Conservation (phyloP, 2,113 vertebrate genomes). For the Polypterus bichir region DNA sequence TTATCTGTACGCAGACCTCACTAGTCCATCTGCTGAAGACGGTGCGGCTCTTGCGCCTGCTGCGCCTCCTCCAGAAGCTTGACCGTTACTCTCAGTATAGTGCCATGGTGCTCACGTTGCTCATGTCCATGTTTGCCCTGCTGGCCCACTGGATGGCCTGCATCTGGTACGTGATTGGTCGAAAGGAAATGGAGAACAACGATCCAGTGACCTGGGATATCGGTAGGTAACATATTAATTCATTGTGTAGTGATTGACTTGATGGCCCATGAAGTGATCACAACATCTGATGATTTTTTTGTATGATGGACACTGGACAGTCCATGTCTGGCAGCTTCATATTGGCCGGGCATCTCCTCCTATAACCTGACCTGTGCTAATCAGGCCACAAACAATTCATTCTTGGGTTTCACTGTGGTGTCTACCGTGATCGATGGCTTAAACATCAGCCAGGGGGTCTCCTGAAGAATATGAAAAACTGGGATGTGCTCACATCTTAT, state of each 20-base stretch:
- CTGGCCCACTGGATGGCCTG: conserved; percentile 87
- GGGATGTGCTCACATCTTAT: too few relatives aligned
- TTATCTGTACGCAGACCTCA: conserved; percentile 41
- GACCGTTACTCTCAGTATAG: conserved; percentile 87
- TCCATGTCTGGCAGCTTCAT: not conserved
- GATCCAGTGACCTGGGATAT: conserved; percentile 85
- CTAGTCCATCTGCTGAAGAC: conserved; percentile 75
- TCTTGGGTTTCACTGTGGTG: too few relatives aligned
- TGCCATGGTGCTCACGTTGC: conserved; percentile 75
- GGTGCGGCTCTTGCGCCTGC: conserved; percentile 63
- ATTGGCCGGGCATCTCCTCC: not conserved
- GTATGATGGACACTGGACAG: too few relatives aligned
- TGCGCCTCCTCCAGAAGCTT: conserved; percentile 75
- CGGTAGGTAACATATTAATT: conserved; percentile 50
- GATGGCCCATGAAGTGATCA: too few relatives aligned
- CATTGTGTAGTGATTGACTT: too few relatives aligned
- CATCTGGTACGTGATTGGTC: conserved; percentile 79
- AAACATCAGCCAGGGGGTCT: too few relatives aligned
- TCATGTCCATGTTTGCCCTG: conserved; percentile 79
- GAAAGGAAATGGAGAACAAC: conserved; percentile 66
- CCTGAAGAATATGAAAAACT: too few relatives aligned
- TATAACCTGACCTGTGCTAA: too few relatives aligned
- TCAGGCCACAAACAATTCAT: too few relatives aligned
- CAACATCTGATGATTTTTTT: too few relatives aligned
- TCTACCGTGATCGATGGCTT: too few relatives aligned